A percentile compares a stretch with the other conserved stretches of the same genome.
phyloP scores from a whole-genome alignment of 2,888 invertebrate species.

The Ophion ellenae region DNA sequence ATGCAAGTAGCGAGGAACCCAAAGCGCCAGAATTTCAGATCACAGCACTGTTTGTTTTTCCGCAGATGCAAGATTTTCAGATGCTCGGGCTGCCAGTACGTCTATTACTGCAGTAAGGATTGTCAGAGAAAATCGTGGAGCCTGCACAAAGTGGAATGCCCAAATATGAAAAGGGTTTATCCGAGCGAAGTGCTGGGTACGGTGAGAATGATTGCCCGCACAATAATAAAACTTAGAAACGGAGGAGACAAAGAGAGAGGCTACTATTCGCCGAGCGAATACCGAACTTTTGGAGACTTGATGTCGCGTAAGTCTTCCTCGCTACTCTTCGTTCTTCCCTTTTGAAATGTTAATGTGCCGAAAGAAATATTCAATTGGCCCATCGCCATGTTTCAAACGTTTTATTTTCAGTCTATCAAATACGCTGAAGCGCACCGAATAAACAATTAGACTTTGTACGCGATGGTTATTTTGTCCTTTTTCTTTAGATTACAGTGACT shows the following conservation, averaged over 20 bases:
- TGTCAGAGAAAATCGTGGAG: conserved; percentile 94
- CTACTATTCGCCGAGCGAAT: conserved; percentile 89
- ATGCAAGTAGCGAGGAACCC: not conserved
- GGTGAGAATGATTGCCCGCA: conserved; percentile 90
- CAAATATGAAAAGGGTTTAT: conserved; percentile 88
- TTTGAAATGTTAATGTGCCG: too few species aligned
- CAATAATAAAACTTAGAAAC: conserved; percentile 89
- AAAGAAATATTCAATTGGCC: conserved; percentile 12
- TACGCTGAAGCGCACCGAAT: not conserved
- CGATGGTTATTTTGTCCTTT: not conserved
- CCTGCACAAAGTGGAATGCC: conserved; percentile 93
- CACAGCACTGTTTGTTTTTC: conserved; percentile 21
- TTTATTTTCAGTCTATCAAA: not conserved
- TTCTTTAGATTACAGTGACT: conserved; percentile 91
- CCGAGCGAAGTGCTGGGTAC: conserved; percentile 92
- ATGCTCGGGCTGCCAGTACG: conserved; percentile 93
- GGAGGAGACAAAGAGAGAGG: conserved; percentile 89
- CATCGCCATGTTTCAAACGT: not conserved
- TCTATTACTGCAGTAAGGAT: conserved; percentile 91
- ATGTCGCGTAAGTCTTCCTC: conserved; percentile 92
- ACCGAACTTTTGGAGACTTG: conserved; percentile 92
- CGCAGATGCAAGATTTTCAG: conserved; percentile 89
- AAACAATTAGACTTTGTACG: not conserved
- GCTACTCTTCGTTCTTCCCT: conserved; percentile 18
- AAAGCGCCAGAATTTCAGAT: not conserved